Evolutionary conservation across 2,113 vertebrate species (phyloP).

Genomic region (Forbesichthys agassizii): DNA sequence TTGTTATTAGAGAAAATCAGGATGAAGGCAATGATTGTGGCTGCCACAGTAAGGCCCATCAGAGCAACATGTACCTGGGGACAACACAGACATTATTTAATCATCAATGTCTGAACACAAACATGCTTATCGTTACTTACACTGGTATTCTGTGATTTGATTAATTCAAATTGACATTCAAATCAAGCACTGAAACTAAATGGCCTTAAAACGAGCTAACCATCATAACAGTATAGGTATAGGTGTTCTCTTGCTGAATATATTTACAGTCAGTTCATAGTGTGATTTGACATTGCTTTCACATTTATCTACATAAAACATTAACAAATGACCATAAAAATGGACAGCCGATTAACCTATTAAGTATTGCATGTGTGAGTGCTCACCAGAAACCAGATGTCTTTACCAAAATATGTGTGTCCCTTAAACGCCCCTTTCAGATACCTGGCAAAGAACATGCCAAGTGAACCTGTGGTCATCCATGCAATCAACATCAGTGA

Average conservation of each 20-base stretch:
- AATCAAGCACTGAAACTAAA: too few species aligned
- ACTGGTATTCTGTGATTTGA: too few species aligned
- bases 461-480: conserved; percentile 78
- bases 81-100: background rate
- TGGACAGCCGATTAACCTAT: too few species aligned
- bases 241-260: too few species aligned
- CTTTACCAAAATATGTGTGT: conserved; percentile 59
- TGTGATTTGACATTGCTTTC: too few species aligned
- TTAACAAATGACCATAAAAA: too few species aligned
- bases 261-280: too few species aligned
- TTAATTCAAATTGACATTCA: too few species aligned
- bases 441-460: conserved; percentile 78
- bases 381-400: conserved; percentile 79
- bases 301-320: too few species aligned
- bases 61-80: conserved; percentile 72
- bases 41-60: conserved; percentile 69
- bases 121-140: background rate
- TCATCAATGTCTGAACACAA: background rate
- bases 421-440: conserved; percentile 52
- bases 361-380: background rate
- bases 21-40: conserved; percentile 74
- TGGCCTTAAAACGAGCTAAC: too few species aligned
- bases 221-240: too few species aligned
- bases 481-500: conserved; percentile 80
- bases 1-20: conserved; percentile 60